Conservation (phyloP, 2,113 vertebrate genomes). For the Gavialis gangeticus region DNA sequence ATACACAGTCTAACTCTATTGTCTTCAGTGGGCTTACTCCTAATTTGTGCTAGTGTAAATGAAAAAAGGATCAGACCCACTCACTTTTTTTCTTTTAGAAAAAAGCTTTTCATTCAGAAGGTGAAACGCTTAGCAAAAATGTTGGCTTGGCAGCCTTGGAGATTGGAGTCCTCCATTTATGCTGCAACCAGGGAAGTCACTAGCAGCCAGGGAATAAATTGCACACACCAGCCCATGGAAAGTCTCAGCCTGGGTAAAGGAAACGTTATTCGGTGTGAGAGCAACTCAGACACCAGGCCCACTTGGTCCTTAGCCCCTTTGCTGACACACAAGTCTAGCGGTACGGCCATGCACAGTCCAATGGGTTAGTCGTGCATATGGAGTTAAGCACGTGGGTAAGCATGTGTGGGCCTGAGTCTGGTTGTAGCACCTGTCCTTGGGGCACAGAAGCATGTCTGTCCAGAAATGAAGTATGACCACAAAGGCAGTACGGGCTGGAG, state of each 20-base stretch:
- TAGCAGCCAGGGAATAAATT: background rate
- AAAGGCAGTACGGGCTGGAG: background rate
- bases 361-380: background rate
- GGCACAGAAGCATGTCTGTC: background rate
- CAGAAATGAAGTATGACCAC: background rate
- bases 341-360: background rate
- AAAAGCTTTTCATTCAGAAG: slow-evolving; percentile 49
- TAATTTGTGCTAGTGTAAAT: slow-evolving; percentile 50
- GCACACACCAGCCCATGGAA: background rate
- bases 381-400: background rate
- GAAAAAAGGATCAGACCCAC: slow-evolving; percentile 3
- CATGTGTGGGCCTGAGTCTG: background rate
- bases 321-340: background rate
- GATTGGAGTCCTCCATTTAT: background rate
- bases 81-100: slow-evolving; percentile 27
- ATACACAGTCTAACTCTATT: slow-evolving; percentile 43
- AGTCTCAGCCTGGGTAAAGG: no score
- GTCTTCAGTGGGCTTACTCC: slow-evolving; percentile 59
- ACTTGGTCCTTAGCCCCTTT: background rate
- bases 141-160: background rate
- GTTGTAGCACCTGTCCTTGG: background rate
- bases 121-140: background rate
- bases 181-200: accelerated
- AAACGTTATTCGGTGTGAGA: background rate
- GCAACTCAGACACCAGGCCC: background rate